A percentile compares a stretch with the other conserved stretches of the same genome.
Conservation (phyloP, 2,113 vertebrate species). For the Cyprinodon tularosa region DNA sequence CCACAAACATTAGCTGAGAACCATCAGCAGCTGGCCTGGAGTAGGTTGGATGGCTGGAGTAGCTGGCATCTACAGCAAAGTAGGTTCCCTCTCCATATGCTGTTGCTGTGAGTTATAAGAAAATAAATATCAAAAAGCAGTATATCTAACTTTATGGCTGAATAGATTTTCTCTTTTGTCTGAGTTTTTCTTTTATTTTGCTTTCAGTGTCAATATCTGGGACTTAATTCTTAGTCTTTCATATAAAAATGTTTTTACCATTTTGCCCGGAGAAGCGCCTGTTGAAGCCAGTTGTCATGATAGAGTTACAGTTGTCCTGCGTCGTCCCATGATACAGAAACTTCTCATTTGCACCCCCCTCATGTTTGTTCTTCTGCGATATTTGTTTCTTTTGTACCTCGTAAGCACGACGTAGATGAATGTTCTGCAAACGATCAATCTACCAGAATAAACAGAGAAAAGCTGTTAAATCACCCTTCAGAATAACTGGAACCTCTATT, state of each 20-base stretch:
- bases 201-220: not conserved
- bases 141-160: not conserved
- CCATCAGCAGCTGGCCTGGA: slow-evolving; percentile 54
- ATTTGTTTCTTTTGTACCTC: slow-evolving; percentile 40
- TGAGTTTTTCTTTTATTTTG: not conserved
- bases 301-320: slow-evolving; percentile 25
- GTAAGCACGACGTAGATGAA: slow-evolving; percentile 47
- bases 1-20: slow-evolving; percentile 73
- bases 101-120: slow-evolving; percentile 32
- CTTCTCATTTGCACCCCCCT: slow-evolving; percentile 34
- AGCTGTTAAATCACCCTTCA: not conserved
- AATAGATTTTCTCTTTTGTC: not conserved
- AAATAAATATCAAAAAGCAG: not conserved
- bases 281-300: slow-evolving; percentile 65
- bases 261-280: slow-evolving; percentile 71
- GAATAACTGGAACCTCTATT: no score
- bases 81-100: slow-evolving; percentile 64
- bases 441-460: not conserved
- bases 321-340: slow-evolving; percentile 65
- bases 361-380: slow-evolving; percentile 21
- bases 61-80: slow-evolving; percentile 71
- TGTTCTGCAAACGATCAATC: slow-evolving; percentile 65
- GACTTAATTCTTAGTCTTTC: no score
- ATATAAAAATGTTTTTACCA: slow-evolving; percentile 41
- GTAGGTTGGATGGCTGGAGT: slow-evolving; percentile 53